A percentile compares a stretch with the other conserved stretches of the same genome.
Conservation (phyloP, 2,888 invertebrate genomes). For the Vanessa cardui region DNA sequence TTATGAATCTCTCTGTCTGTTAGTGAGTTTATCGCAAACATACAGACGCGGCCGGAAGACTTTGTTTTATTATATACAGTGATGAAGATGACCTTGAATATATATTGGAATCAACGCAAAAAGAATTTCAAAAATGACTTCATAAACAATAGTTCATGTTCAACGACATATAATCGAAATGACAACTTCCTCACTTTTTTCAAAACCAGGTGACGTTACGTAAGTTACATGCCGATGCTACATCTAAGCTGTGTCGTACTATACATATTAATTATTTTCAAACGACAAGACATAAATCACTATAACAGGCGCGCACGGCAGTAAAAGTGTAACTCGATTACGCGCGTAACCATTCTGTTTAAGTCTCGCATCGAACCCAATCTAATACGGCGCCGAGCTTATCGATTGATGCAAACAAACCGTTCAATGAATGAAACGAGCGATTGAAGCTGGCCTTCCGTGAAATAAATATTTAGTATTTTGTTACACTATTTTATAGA, state of each 20-base stretch:
- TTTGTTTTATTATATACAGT: too few relatives aligned
- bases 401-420: conserved; percentile 32
- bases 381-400: conserved; percentile 27
- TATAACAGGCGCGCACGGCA: neutral
- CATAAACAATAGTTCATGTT: too few relatives aligned
- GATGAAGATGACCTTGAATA: too few relatives aligned
- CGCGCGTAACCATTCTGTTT: conserved; percentile 16
- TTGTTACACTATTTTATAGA: neutral
- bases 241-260: too few relatives aligned
- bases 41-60: too few relatives aligned
- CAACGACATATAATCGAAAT: too few relatives aligned
- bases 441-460: neutral
- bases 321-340: conserved; percentile 28
- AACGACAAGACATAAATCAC: conserved; percentile 12
- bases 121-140: too few relatives aligned
- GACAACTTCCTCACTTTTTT: too few relatives aligned
- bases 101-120: too few relatives aligned
- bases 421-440: conserved; percentile 22
- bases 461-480: neutral
- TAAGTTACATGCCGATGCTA: too few relatives aligned
- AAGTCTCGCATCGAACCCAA: conserved; percentile 26
- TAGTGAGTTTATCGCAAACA: too few relatives aligned
- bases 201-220: neutral
- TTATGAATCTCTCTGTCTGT: too few relatives aligned
- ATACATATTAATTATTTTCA: neutral